phyloP scores from a whole-genome alignment of 2,888 invertebrate species.

The Scrobipalpa costella region DNA sequence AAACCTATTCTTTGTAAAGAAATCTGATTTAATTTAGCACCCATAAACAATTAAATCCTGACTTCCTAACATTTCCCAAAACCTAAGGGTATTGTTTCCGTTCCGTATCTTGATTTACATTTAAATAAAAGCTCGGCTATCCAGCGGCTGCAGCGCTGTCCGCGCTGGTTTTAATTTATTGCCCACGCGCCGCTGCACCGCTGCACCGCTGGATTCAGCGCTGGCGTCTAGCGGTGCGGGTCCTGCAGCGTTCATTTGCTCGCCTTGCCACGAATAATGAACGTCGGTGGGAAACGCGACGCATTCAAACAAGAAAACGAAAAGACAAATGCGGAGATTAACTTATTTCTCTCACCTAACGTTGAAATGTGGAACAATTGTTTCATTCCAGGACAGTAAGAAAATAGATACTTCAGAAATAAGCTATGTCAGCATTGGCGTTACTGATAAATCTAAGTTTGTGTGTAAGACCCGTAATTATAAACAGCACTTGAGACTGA shows the following conservation, averaged over 20 bases:
- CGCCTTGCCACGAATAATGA: slow-evolving; percentile 11
- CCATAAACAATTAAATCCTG: not conserved
- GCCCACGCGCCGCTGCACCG: not conserved
- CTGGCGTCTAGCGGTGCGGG: slow-evolving; percentile 2
- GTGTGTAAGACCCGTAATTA: too few relatives aligned
- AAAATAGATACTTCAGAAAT: too few relatives aligned
- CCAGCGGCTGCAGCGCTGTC: slow-evolving; percentile 14
- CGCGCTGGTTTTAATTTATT: not conserved
- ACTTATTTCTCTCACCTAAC: slow-evolving; percentile 11
- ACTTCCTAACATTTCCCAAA: not conserved
- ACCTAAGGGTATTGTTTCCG: slow-evolving; percentile 2
- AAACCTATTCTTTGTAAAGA: too few relatives aligned
- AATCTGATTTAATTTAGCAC: not conserved
- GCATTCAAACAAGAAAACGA: slow-evolving; percentile 5
- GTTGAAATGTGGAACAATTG: not conserved
- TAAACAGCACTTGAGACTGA: too few relatives aligned
- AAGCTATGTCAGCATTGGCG: too few relatives aligned
- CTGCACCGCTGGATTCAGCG: not conserved
- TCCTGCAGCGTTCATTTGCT: slow-evolving; percentile 19
- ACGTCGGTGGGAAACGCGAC: slow-evolving; percentile 7
- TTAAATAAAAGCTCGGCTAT: slow-evolving; percentile 3
- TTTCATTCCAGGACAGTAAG: too few relatives aligned
- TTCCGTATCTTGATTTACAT: slow-evolving; percentile 16
- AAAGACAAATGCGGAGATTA: not conserved
- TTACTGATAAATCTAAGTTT: too few relatives aligned